These are phyloP conservation scores for Volucella bombylans DNA, from an alignment of 2,888 invertebrate genomes.

Conservation along the genomic window DNA sequence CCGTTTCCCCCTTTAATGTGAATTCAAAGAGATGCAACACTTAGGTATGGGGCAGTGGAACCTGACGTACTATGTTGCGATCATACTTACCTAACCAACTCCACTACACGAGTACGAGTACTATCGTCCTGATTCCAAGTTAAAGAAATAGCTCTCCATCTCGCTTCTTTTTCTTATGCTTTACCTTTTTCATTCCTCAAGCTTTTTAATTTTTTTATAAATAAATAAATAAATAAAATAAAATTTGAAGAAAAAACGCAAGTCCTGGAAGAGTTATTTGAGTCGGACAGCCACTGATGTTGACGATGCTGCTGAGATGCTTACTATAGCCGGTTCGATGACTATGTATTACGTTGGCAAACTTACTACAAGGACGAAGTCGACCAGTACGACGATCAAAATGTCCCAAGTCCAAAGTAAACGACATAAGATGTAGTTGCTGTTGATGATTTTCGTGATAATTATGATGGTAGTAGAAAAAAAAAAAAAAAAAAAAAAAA, in stretches of 20 bases:
- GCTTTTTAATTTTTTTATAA: neutral
- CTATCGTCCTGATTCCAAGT: neutral
- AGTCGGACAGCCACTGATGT: conserved; percentile 14
- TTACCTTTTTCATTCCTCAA: neutral
- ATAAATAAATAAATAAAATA: neutral
- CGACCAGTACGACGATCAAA: conserved; percentile 5
- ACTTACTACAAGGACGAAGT: conserved; percentile 36
- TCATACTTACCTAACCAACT: conserved; percentile 17
- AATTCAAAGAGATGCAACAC: neutral
- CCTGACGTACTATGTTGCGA: conserved; percentile 6
- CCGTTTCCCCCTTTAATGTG: neutral
- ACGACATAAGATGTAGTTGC: conserved; percentile 41
- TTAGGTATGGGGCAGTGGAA: neutral
- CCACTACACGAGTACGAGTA: neutral
- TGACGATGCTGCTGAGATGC: conserved; percentile 39
- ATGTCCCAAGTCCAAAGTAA: conserved; percentile 34
- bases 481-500: no score
- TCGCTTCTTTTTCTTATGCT: neutral
- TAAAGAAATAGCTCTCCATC: conserved; percentile 1
- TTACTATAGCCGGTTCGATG: conserved; percentile 45
- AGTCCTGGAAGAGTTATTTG: neutral
- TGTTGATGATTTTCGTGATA: conserved; percentile 68
- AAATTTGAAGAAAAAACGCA: neutral
- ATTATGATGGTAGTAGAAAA: conserved; percentile 52
- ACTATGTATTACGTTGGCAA: conserved; percentile 32